Percentiles rank a stretch among this genome's conserved stretches.
Evolutionary conservation across 2,888 invertebrate species (phyloP).

Genomic region (Stegophylla sp.): DNA sequence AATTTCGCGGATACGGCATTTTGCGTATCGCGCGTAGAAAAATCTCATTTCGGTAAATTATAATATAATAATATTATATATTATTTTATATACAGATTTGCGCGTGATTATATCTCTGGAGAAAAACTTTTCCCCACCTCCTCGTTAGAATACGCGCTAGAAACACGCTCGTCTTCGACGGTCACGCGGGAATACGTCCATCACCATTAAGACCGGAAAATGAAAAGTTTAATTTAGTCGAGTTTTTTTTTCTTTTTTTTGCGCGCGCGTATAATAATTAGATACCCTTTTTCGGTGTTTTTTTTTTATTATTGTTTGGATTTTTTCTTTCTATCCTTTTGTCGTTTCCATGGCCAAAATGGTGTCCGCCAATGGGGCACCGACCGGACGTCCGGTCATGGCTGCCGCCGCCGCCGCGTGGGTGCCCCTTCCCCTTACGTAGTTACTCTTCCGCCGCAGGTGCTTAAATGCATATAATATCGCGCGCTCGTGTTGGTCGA

Average conservation of each 20-base stretch:
- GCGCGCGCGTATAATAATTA: background rate
- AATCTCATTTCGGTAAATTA: no score
- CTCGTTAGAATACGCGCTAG: background rate
- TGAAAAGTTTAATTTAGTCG: no score
- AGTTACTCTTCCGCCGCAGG: background rate
- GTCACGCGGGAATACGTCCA: background rate
- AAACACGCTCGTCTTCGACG: background rate
- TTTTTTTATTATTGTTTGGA: background rate
- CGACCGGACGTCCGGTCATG: conserved; percentile 56
- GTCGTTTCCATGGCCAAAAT: conserved; percentile 35
- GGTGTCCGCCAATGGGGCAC: conserved; percentile 51
- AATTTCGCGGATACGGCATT: no score
- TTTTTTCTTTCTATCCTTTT: background rate
- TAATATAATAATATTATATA: no score
- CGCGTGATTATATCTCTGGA: no score
- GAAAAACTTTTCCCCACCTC: background rate
- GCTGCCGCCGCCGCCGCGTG: conserved; percentile 6
- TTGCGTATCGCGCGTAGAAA: no score
- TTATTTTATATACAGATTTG: no score
- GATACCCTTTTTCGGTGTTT: background rate
- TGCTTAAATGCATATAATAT: background rate
- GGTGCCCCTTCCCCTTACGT: background rate
- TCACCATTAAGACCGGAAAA: background rate
- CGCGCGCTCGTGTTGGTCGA: background rate
- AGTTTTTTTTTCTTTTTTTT: background rate